Percentiles rank a stretch among this genome's conserved stretches.
Conservation (phyloP, 1,140 invertebrate genomes). For the Drosophila rufa region DNA sequence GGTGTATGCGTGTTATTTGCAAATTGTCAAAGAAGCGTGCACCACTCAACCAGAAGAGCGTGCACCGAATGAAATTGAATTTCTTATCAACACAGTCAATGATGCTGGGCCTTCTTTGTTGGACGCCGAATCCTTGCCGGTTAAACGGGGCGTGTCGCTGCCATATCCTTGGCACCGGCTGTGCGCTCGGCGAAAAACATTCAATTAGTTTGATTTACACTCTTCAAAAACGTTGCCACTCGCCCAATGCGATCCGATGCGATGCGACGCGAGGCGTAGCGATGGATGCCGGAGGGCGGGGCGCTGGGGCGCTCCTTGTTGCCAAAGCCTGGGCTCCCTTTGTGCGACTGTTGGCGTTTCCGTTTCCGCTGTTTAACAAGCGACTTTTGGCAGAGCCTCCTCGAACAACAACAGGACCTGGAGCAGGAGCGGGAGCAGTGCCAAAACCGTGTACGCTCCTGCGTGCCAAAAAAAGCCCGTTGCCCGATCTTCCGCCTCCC, state of each 20-base stretch:
- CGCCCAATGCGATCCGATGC: conserved; percentile 2
- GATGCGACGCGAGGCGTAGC: neutral
- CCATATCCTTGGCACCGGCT: conserved; percentile 65
- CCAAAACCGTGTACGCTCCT: conserved; percentile 73
- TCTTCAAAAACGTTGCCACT: conserved; percentile 47
- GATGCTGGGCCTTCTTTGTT: conserved; percentile 29
- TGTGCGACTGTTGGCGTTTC: conserved; percentile 80
- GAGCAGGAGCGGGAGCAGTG: conserved; percentile 38
- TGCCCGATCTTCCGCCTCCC: neutral
- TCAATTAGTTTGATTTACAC: conserved; percentile 83
- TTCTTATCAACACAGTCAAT: conserved; percentile 60
- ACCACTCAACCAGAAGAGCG: conserved; percentile 30
- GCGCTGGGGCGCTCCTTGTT: conserved; percentile 2
- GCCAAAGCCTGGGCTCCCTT: conserved; percentile 52
- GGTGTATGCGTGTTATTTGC: conserved; percentile 53
- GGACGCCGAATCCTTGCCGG: conserved; percentile 14
- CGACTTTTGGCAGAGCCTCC: conserved; percentile 69
- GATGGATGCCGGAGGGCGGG: conserved; percentile 24
- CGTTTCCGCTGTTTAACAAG: conserved; percentile 81
- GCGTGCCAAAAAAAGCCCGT: conserved; percentile 71
- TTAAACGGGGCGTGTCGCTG: conserved; percentile 48
- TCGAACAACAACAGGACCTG: conserved; percentile 56
- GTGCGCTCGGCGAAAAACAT: conserved; percentile 74
- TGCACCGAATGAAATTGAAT: conserved; percentile 64
- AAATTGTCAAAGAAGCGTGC: conserved; percentile 48